Evolutionary conservation across 2,113 vertebrate genomes (phyloP).

Genomic region (Strix uralensis): DNA sequence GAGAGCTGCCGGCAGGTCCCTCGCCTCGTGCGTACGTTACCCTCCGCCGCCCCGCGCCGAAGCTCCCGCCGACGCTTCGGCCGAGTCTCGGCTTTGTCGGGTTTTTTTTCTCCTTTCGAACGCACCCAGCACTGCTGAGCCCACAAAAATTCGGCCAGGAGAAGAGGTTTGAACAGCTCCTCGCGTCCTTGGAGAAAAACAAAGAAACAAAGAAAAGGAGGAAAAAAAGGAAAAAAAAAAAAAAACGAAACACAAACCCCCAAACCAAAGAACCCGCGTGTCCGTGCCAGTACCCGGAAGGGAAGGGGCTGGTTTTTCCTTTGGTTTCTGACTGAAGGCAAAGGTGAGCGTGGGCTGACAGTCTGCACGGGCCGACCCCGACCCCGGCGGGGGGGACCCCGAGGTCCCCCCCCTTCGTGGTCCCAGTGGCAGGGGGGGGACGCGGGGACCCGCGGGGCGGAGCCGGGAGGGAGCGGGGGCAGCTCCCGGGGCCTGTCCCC

Average conservation of each 20-base stretch:
- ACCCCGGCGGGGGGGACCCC: neutral
- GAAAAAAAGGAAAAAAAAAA: too few relatives aligned
- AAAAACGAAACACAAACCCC: too few relatives aligned
- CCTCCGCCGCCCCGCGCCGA: neutral
- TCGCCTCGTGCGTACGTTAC: neutral
- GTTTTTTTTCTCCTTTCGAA: neutral
- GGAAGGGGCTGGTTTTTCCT: constrained; percentile 47
- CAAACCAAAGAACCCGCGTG: neutral
- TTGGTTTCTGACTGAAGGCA: constrained; percentile 77
- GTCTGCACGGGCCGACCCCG: neutral
- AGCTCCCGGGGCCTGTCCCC: neutral
- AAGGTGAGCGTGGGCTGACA: constrained; percentile 62
- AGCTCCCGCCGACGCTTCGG: neutral
- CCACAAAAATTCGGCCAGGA: neutral
- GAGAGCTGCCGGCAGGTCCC: neutral
- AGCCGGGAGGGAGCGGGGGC: neutral
- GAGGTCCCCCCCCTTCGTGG: neutral
- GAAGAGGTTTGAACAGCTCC: neutral
- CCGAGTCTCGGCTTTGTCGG: neutral
- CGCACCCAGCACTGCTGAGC: neutral
- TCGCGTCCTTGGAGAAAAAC: neutral
- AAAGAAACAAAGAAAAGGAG: neutral
- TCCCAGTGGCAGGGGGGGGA: neutral
- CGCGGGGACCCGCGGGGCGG: neutral
- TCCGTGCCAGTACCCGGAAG: neutral